These are phyloP conservation scores for Craniophora ligustri DNA, from an alignment of 2,888 invertebrate species.

Conservation along the genomic window DNA sequence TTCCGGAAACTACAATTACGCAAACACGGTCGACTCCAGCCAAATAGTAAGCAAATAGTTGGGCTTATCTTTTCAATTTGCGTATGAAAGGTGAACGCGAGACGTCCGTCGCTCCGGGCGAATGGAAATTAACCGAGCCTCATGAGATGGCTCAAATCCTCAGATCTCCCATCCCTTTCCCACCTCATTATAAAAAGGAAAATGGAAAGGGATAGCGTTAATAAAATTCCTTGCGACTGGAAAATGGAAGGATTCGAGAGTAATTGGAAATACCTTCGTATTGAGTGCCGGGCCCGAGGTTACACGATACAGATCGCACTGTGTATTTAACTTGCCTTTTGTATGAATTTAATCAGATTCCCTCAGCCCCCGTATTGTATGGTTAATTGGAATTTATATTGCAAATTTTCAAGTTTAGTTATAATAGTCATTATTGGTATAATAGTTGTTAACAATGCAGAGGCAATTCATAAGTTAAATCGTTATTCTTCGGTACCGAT, in stretches of 20 bases:
- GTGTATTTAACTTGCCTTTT: conserved; percentile 80
- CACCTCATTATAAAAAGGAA: conserved; percentile 53
- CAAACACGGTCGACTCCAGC: conserved; percentile 38
- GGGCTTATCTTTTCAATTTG: conserved; percentile 78
- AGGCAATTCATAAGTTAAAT: conserved; percentile 13
- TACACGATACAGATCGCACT: conserved; percentile 73
- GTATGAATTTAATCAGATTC: conserved; percentile 83
- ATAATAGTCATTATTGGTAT: conserved; percentile 27
- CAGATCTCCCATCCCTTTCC: conserved; percentile 62
- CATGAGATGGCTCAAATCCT: conserved; percentile 77
- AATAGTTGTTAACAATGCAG: conserved; percentile 21
- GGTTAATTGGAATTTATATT: conserved; percentile 79
- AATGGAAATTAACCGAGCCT: conserved; percentile 83
- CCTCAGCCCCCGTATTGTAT: conserved; percentile 62
- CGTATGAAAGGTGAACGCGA: conserved; percentile 76
- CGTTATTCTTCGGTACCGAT: background rate
- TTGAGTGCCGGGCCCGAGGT: conserved; percentile 81
- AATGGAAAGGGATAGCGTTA: conserved; percentile 71
- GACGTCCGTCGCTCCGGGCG: conserved; percentile 78
- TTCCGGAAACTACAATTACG: conserved; percentile 41
- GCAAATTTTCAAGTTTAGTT: conserved; percentile 38
- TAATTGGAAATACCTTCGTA: conserved; percentile 88
- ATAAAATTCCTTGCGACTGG: conserved; percentile 80
- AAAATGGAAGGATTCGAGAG: conserved; percentile 86
- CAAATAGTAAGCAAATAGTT: conserved; percentile 68